Base-by-base conservation (phyloP, 2,113 vertebrate species). In the Montifringilla adamsi region DNA sequence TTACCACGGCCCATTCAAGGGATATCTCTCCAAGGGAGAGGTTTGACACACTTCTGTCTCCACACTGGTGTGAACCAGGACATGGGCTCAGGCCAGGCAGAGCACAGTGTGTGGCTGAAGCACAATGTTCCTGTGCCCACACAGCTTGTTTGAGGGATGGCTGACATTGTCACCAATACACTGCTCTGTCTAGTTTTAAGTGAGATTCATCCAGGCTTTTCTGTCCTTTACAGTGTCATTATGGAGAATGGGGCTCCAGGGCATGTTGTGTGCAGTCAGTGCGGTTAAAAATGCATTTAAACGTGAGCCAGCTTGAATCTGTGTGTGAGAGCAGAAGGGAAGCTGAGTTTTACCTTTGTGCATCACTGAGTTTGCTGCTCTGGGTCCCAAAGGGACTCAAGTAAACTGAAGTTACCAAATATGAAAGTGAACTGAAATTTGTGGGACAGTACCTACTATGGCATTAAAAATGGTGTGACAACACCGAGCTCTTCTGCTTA, bases 401-500 rank as follows among this genome's bases (percentile, higher is more conserved):
- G 44, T 52, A 41, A 87, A 50, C 33, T 15, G 4, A 63, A 63
- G 4, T 79, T 33, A 43, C 0, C 53, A 46, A n/a, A 63, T 2
- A 33, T 2, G 3, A 30, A 73, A 17, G 13, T 11, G 69, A 73
- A 19, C 49, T 59, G 11, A 17, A 35, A 13, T n/a, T 49, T 37
- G 43, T 2, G 0, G 13, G 17, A 23, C 37, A 20, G 3, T 21
- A 30, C 33, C 39, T 28, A 2, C 13, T 27, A 0, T 1, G 39
- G 43, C 53, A 35, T 55, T 60, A 50, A 55, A 84, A 64, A 21
- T 5, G 5, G 2, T 6, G 26, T 35, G 33, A 39, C 33, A 37
- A 2, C 66, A 28, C 67, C 0, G 0, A 58, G 24, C 39, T 19
- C 14, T 41, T 18, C 6, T 12, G 22, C 22, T 59, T 23, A 7